Percentiles rank a stretch among this genome's conserved stretches.
Evolutionary conservation across 2,797 vertebrate genomes (phyloP).

Genomic region (Lepus oiostolus): DNA sequence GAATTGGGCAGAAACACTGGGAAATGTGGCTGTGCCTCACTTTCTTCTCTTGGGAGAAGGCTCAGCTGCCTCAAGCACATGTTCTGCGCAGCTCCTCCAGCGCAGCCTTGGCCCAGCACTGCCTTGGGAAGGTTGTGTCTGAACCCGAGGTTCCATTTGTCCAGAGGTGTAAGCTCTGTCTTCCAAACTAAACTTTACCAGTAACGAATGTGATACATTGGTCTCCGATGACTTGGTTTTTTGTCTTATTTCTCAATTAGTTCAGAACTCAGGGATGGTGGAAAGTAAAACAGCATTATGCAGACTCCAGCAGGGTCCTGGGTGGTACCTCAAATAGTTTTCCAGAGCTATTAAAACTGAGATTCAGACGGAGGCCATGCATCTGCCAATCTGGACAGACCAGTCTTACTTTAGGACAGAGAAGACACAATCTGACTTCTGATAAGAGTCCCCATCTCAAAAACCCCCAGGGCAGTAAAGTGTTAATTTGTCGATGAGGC

Average conservation of each 20-base stretch:
- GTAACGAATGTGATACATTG: neutral
- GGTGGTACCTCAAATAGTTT: neutral
- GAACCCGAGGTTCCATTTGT: neutral
- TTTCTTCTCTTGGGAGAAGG: neutral
- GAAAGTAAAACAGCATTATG: neutral
- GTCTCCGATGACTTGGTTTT: slow-evolving; percentile 7
- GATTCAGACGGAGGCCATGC: neutral
- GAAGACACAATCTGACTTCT: neutral
- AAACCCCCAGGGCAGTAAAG: neutral
- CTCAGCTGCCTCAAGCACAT: neutral
- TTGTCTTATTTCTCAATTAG: slow-evolving; percentile 16
- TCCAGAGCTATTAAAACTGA: neutral
- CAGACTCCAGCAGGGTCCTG: neutral
- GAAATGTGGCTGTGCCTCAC: neutral
- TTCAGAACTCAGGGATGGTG: slow-evolving; percentile 18
- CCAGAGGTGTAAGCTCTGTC: neutral
- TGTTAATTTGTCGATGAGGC: neutral
- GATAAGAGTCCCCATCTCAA: neutral
- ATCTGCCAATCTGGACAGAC: neutral
- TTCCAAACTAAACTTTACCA: neutral
- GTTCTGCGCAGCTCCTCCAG: neutral
- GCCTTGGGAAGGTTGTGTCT: neutral
- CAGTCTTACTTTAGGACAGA: neutral
- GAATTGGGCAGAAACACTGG: neutral
- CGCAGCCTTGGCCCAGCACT: neutral